A percentile compares a stretch with the other conserved stretches of the same genome.
These are phyloP conservation scores for Tetranychus cinnabarinus DNA, from an alignment of 1,140 invertebrate genomes.

Conservation along the genomic window DNA sequence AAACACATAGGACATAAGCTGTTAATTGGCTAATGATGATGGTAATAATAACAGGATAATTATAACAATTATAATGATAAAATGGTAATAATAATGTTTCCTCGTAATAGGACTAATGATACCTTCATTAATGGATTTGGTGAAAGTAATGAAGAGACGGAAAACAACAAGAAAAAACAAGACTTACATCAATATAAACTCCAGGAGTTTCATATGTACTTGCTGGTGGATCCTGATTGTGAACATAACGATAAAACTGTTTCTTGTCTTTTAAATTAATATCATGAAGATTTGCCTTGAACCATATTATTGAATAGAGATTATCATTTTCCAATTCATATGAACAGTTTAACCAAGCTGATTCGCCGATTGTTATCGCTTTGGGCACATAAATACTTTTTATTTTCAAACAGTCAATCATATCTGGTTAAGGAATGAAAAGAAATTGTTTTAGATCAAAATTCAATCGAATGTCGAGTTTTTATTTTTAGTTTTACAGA, in stretches of 20 bases:
- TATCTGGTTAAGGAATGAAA: neutral
- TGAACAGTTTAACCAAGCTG: slow-evolving; percentile 10
- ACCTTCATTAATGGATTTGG: too few species aligned
- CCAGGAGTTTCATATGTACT: slow-evolving; percentile 12
- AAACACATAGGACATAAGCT: too few species aligned
- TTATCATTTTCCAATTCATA: slow-evolving; percentile 9
- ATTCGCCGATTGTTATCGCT: neutral
- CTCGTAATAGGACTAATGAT: too few species aligned
- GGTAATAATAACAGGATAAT: too few species aligned
- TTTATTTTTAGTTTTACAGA: too few species aligned
- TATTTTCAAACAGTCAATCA: neutral
- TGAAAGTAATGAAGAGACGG: neutral
- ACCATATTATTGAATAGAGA: slow-evolving; percentile 12
- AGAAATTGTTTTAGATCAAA: too few species aligned
- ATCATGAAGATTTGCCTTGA: neutral
- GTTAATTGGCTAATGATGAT: too few species aligned
- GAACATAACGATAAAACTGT: neutral
- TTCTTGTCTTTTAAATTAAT: neutral
- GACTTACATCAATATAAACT: neutral
- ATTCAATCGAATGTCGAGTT: too few species aligned
- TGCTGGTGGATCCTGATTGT: slow-evolving; percentile 36
- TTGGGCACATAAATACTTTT: slow-evolving; percentile 5
- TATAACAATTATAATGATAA: too few species aligned
- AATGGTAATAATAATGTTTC: too few species aligned
- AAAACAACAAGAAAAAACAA: neutral